Percentiles rank a stretch among this genome's conserved stretches.
Conservation (phyloP, 2,888 invertebrate genomes). For the Steromphala cineraria region DNA sequence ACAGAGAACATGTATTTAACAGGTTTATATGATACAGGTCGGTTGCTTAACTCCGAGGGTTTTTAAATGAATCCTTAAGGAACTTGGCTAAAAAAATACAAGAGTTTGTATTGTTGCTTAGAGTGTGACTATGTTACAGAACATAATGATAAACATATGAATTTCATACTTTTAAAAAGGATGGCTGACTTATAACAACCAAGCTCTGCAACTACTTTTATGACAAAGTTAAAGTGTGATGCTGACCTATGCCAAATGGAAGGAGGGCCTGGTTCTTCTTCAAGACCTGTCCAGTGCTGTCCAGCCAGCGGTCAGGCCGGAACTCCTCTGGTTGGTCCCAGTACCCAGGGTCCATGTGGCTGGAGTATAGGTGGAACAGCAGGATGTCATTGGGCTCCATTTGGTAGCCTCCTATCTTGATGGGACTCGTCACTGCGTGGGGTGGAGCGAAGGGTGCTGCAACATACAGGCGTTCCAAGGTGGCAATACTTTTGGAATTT, state of each 20-base stretch:
- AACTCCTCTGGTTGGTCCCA: constrained; percentile 42
- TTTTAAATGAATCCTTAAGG: too few species aligned
- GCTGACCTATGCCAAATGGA: constrained; percentile 38
- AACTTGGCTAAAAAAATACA: too few species aligned
- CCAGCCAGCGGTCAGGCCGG: constrained; percentile 44
- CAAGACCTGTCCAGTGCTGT: constrained; percentile 30
- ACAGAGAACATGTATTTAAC: neutral
- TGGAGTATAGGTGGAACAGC: constrained; percentile 34
- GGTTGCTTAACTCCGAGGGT: too few species aligned
- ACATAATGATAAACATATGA: too few species aligned
- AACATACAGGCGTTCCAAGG: neutral
- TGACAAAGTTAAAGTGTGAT: too few species aligned
- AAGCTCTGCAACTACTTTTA: too few species aligned
- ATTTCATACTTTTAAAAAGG: too few species aligned
- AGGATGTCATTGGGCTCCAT: constrained; percentile 29
- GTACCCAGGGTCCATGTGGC: constrained; percentile 40
- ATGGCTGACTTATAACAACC: too few species aligned
- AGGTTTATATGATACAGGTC: too few species aligned
- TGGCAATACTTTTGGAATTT: too few species aligned
- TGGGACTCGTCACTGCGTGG: constrained; percentile 24
- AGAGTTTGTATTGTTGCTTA: too few species aligned
- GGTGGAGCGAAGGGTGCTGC: constrained; percentile 27
- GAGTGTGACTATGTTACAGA: too few species aligned
- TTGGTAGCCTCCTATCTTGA: constrained; percentile 24
- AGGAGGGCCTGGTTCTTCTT: constrained; percentile 34